Base-by-base conservation (phyloP, 2,113 vertebrate genomes). In the Phyllostomus discolor region DNA sequence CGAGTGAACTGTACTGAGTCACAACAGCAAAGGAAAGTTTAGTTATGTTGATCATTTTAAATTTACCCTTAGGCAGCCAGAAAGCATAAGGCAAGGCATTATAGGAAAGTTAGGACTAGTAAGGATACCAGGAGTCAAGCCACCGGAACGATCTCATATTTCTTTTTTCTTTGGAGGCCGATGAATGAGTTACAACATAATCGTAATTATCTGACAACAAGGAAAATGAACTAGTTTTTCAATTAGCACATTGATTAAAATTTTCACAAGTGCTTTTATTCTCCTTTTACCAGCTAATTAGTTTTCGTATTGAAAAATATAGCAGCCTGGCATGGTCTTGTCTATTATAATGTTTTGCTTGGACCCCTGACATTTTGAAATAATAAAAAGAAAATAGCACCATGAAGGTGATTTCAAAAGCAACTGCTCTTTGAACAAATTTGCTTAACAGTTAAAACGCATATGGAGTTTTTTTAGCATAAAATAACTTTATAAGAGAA, bases 221-320 rank as follows among this genome's bases (percentile, higher is more conserved):
- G 52, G n/a, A 91, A 64, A 92, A 69, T 9, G 14, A 79, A 64
- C 79, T 81, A 14, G 48, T 81, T 94, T 94, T 90, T 93, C 67
- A 97, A 90, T 97, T 97, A 97, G 12, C 81, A 92, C 73, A 94
- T 69, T 92, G 92, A 95, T 90, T 88, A 92, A 72, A 95, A 80
- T 62, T 81, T 96, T 95, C 82, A 78, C 64, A 76, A 67, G 87
- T 76, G 22, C 50, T 91, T 85, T 88, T 73, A 66, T 85, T 90
- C 57, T 92, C 38, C 41, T 96, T 92, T 90, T 90, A 90, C 80
- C 62, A 83, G 26, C 22, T 89, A 82, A 90, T 80, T 70, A 72
- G 48, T 87, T 95, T 96, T 79, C 67, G 75, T 96, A 7, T 24
- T 83, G 24, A 57, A 62, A 7, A 80, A 82, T 62, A 62, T 17